phyloP scores from a whole-genome alignment of 2,888 invertebrate genomes.

The Hipparchia sbordonii region DNA sequence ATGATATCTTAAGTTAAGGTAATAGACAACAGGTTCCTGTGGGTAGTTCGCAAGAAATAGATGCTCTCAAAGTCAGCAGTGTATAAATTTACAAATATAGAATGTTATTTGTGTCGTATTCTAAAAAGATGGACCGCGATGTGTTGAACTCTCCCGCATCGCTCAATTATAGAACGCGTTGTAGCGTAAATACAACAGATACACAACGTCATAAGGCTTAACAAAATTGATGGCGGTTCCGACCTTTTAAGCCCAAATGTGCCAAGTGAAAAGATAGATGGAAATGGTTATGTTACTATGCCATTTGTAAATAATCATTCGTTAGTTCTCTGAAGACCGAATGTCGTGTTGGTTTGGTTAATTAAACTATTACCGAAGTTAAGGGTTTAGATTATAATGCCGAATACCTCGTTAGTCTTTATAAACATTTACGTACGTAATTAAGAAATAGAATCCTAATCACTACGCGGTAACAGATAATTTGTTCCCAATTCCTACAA shows the following conservation, averaged over 20 bases:
- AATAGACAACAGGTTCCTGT: conserved; percentile 56
- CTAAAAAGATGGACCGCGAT: conserved; percentile 83
- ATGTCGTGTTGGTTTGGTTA: conserved; percentile 25
- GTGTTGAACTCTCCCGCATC: conserved; percentile 82
- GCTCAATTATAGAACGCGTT: conserved; percentile 80
- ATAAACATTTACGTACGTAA: conserved; percentile 5
- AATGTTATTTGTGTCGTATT: conserved; percentile 83
- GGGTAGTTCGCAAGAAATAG: conserved; percentile 52
- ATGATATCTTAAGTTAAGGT: conserved; percentile 47
- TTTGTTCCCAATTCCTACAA: not conserved
- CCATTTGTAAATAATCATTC: conserved; percentile 61
- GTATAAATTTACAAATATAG: conserved; percentile 82
- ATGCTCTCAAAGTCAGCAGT: conserved; percentile 69
- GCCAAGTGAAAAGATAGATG: conserved; percentile 53
- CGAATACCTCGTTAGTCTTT: conserved; percentile 12
- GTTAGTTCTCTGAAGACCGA: conserved; percentile 25
- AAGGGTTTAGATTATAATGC: conserved; percentile 6
- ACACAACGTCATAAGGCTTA: conserved; percentile 57
- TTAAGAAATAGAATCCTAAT: conserved; percentile 8
- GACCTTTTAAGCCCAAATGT: conserved; percentile 51
- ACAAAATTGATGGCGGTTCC: conserved; percentile 52
- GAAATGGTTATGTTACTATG: conserved; percentile 57
- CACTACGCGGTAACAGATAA: not conserved
- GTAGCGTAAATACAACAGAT: conserved; percentile 66
- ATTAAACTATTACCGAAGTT: conserved; percentile 27